Percentiles rank a stretch among this genome's conserved stretches.
phyloP scores from a whole-genome alignment of 1,140 invertebrate species.

The Eubasilissa regina region DNA sequence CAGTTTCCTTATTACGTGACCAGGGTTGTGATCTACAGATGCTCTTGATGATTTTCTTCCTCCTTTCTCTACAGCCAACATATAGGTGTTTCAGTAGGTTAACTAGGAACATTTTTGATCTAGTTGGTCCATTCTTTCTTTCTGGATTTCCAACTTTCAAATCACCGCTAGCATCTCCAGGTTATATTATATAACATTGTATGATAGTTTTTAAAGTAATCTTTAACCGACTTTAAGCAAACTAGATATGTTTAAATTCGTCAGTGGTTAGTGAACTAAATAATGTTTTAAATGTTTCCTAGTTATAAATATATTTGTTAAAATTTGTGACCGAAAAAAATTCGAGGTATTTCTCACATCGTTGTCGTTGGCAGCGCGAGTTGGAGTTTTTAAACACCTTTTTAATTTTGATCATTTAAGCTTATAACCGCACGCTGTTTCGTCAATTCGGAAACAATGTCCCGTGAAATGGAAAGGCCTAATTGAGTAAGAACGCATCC shows the following conservation, averaged over 20 bases:
- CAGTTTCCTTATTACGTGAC: too few species aligned
- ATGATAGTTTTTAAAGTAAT: too few species aligned
- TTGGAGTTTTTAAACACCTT: slow-evolving; percentile 8
- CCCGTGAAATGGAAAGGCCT: slow-evolving; percentile 40
- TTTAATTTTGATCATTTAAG: slow-evolving; percentile 15
- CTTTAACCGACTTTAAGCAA: too few species aligned
- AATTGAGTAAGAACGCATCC: slow-evolving; percentile 38
- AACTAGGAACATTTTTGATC: too few species aligned
- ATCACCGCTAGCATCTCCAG: too few species aligned
- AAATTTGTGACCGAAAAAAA: not conserved
- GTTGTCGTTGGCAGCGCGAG: not conserved
- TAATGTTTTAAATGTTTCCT: not conserved
- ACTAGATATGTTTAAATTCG: not conserved
- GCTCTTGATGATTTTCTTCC: too few species aligned
- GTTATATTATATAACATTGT: too few species aligned
- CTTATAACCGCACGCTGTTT: not conserved
- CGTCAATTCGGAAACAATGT: slow-evolving; percentile 29
- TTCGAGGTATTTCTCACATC: not conserved
- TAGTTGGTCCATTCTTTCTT: too few species aligned
- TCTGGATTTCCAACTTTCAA: too few species aligned
- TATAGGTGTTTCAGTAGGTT: too few species aligned
- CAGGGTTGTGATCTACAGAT: too few species aligned
- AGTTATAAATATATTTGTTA: not conserved
- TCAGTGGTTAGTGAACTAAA: not conserved
- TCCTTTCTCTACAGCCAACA: too few species aligned